Evolutionary conservation across 1,140 invertebrate genomes (phyloP), one percentile per base, ranked within the genome.

Genomic region (Dryas iulia): DNA sequence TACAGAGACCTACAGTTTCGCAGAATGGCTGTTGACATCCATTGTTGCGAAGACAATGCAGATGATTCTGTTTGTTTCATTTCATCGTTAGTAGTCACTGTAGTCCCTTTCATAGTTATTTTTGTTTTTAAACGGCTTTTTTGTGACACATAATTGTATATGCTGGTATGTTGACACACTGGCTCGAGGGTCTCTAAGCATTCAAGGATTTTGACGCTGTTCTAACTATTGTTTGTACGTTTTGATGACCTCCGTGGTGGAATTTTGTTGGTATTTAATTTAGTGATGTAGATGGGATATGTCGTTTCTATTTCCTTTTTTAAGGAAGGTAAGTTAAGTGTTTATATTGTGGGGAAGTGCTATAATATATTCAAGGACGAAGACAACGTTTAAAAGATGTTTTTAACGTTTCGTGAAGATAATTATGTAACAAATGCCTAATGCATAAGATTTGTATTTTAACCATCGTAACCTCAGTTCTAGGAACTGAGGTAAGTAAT

Each of bases 1-100:
- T 73, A 26, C 53, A 56, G 39, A 47, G 39, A 47, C 39, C 39
- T 47, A 74, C 75, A 71, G 74, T 81, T 79, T 71, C 77, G 64
- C 66, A 79, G 79, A 76, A 80, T 78, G 71, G 78, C 77, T 79
- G 75, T 79, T 81, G 77, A 81, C 82, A 84, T 73, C 53, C 74
- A 82, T 82, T 82, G 81, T 82, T 73, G 77, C 8, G 30, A 67
- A 73, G 66, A 83, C 79, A 83, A 82, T 78, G 66, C 71, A 74
- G 78, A 76, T 78, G 70, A 74, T 76, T 72, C 71, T 77, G 71
- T 76, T 77, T 74, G 73, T 79, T 79, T 72, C 72, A 79, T 76
- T 79, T 69, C 74, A 73, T 76, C 78, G 73, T 80, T 76, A 76
- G 73, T 72, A 72, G 60, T 65, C 35, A 65, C 66, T 75, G 66